Evolutionary conservation across 2,888 invertebrate species (phyloP), one percentile per base, ranked within the genome.

Genomic region (Phaedon cochleariae): DNA sequence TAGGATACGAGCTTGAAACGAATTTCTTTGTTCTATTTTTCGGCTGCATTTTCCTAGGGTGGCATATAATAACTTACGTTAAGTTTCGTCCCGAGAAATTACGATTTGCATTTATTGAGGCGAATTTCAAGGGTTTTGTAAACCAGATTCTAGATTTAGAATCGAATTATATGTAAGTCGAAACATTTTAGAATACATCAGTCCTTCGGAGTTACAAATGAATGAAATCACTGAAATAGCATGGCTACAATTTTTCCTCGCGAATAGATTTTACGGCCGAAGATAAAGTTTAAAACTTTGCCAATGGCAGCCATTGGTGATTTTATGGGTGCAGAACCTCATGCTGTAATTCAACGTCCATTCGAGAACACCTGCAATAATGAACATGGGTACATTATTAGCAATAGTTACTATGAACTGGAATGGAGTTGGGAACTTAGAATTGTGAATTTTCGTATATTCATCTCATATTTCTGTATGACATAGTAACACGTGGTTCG

Each of bases 141-240:
- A 34, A 34, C 1, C n/a, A 34, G 12, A 34, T 34, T 10, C 12
- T 12, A 34, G 12, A 2, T 34, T 34, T 34, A 34, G 12, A 34
- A 34, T 34, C 34, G 34, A 10, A 34, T 34, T 10, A 34, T 34
- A n/a, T n/a, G 2, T 2, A 10, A 34, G 34, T 34, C 34, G 34
- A 9, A 34, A 34, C 34, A 34, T 34, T 9, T 34, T 12, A 34
- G 34, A 34, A 34, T 10, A 34, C 34, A 34, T 34, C 34, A 34
- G 34, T 34, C 6, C 2, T 34, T 9, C 34, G 34, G 34, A 2
- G 34, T 10, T 10, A 34, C 12, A 20, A 51, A n/a, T 7, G n/a
- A 31, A 20, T 59, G 15, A 59, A n/a, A 18, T 34, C 20, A 37
- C 46, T 12, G 52, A 20, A 74, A 7, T 29, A 29, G n/a, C n/a